Conservation (phyloP, 2,888 invertebrate species). For the Anoplius nigerrimus region DNA sequence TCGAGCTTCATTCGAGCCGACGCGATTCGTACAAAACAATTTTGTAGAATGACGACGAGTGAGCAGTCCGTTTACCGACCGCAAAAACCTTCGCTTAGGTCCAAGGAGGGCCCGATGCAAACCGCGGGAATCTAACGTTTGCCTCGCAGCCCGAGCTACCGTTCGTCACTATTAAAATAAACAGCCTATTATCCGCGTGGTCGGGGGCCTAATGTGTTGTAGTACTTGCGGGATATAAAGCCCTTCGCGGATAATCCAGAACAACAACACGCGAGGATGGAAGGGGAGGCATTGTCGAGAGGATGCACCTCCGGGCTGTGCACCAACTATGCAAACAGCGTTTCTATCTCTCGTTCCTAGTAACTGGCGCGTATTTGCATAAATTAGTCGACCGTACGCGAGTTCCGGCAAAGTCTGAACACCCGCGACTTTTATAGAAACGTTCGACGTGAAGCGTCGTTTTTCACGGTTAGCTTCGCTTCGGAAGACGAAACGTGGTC, state of each 20-base stretch:
- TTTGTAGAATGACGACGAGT: too few relatives aligned
- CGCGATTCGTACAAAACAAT: too few relatives aligned
- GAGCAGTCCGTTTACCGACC: too few relatives aligned
- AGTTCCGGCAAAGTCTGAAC: not conserved
- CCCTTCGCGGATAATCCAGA: conserved; percentile 67
- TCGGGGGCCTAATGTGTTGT: conserved; percentile 61
- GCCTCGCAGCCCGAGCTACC: conserved; percentile 41
- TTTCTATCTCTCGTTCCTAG: not conserved
- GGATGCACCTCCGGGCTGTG: conserved; percentile 45
- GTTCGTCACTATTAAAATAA: conserved; percentile 69
- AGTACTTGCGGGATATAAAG: conserved; percentile 53
- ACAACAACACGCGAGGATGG: conserved; percentile 62
- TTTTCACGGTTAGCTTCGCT: not conserved
- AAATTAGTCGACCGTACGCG: conserved; percentile 35
- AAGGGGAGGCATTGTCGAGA: conserved; percentile 24
- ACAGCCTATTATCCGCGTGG: conserved; percentile 64
- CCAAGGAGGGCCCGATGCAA: not conserved
- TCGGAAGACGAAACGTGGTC: conserved; percentile 15
- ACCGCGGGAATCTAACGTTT: not conserved
- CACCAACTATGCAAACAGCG: conserved; percentile 64
- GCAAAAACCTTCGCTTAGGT: too few relatives aligned
- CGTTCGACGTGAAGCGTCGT: not conserved
- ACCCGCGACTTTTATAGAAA: too few relatives aligned
- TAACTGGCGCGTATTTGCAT: conserved; percentile 54
- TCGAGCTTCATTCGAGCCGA: too few relatives aligned